Evolutionary conservation across 2,888 invertebrate species (phyloP).

Genomic region (Rhyacophila evoluta): DNA sequence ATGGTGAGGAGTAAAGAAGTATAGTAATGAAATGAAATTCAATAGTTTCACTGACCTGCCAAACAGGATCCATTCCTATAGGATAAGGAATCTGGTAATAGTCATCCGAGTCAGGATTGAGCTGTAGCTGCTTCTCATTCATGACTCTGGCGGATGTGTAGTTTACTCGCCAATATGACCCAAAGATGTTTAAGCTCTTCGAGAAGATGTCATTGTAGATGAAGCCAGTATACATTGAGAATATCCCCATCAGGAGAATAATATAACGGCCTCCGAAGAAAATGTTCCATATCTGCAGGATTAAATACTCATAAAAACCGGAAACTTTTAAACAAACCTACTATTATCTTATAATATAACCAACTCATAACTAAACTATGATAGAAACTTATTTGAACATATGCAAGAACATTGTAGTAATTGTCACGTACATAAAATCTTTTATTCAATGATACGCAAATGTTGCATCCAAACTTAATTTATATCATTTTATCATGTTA

Average conservation of each 20-base stretch:
- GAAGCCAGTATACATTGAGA: constrained; percentile 98
- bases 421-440: no score
- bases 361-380: no score
- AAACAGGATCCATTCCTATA: constrained; percentile 86
- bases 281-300: constrained; percentile 96
- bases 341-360: no score
- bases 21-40: no score
- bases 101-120: constrained; percentile 75
- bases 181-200: constrained; percentile 95
- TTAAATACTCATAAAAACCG: no score
- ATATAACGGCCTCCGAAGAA: constrained; percentile 99
- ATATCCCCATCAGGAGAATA: constrained; percentile 95
- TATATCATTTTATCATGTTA: no score
- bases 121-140: constrained; percentile 69
- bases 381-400: no score
- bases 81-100: constrained; percentile 83
- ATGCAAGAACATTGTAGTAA: no score
- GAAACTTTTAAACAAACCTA: no score
- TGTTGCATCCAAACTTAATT: no score
- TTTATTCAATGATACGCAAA: no score
- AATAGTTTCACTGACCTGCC: constrained; percentile 75
- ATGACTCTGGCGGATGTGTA: constrained; percentile 70
- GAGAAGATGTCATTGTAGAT: constrained; percentile 99
- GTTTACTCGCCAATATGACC: constrained; percentile 84
- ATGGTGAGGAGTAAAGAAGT: no score